Evolutionary conservation across 1,140 invertebrate genomes (phyloP).

Genomic region (Chironomus striatipennis): DNA sequence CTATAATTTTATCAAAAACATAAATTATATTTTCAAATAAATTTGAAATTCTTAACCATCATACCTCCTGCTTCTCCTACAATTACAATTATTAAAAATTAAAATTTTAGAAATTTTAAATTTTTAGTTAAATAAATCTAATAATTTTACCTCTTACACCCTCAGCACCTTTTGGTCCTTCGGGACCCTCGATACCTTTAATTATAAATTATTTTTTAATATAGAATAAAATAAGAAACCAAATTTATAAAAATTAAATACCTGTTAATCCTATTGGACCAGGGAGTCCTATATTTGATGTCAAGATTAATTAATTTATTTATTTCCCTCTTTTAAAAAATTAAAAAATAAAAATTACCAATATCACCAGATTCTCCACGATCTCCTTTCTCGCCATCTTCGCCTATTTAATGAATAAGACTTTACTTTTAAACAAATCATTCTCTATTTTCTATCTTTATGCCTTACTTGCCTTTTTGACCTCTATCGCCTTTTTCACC

Average conservation of each 20-base stretch:
- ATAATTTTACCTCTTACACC: neutral
- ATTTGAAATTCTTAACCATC: neutral
- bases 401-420: constrained; percentile 29
- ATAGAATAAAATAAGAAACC: no score
- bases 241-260: no score
- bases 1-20: neutral
- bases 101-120: no score
- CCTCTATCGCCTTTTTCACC: neutral
- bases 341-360: no score
- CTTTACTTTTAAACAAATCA: neutral
- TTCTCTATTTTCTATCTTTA: neutral
- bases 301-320: no score
- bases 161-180: constrained; percentile 52
- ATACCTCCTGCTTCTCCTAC: neutral
- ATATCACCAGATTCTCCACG: constrained; percentile 65
- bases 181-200: constrained; percentile 69
- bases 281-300: no score
- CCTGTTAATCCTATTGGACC: constrained; percentile 58
- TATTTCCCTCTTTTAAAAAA: no score
- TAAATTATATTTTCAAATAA: no score
- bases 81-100: no score
- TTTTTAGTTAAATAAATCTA: no score
- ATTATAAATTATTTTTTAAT: no score
- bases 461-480: constrained; percentile 41
- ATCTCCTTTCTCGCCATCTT: constrained; percentile 53